phyloP scores from a whole-genome alignment of 2,113 vertebrate genomes.

The Ailurus styani region DNA sequence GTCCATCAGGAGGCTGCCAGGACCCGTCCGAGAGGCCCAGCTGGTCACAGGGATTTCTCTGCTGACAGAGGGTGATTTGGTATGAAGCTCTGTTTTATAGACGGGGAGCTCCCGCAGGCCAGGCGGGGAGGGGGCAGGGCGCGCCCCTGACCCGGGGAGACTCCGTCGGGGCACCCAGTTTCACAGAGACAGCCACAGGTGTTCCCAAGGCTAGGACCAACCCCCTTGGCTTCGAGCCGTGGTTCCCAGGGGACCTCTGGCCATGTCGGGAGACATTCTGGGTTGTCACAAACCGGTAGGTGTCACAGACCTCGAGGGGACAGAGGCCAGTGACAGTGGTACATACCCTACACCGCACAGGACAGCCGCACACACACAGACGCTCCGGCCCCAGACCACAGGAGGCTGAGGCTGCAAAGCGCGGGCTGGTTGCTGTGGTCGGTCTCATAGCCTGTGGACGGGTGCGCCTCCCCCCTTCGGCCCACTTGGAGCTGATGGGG shows the following conservation, averaged over 20 bases:
- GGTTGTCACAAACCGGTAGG: neutral
- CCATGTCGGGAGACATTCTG: too few relatives aligned
- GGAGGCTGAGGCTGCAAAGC: neutral
- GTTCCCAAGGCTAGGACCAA: neutral
- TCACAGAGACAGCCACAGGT: neutral
- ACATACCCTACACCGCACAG: too few relatives aligned
- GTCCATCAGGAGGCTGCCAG: neutral
- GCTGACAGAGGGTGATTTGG: too few relatives aligned
- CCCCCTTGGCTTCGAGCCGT: neutral
- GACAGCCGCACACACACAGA: neutral
- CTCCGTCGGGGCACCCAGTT: rapidly evolving
- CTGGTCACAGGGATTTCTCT: neutral
- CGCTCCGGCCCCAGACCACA: neutral
- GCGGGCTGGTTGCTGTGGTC: neutral
- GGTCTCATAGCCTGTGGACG: too few relatives aligned
- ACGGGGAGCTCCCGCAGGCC: rapidly evolving
- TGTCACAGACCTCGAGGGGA: neutral
- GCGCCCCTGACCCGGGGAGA: neutral
- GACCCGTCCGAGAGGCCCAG: neutral
- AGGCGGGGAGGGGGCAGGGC: too few relatives aligned
- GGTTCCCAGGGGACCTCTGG: neutral
- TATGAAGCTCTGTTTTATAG: neutral
- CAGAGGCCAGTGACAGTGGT: neutral
- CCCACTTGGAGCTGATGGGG: too few relatives aligned
- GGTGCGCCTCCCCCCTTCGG: neutral